Conservation (phyloP, 1,140 invertebrate species). For the Alviniconcha marisindica region DNA sequence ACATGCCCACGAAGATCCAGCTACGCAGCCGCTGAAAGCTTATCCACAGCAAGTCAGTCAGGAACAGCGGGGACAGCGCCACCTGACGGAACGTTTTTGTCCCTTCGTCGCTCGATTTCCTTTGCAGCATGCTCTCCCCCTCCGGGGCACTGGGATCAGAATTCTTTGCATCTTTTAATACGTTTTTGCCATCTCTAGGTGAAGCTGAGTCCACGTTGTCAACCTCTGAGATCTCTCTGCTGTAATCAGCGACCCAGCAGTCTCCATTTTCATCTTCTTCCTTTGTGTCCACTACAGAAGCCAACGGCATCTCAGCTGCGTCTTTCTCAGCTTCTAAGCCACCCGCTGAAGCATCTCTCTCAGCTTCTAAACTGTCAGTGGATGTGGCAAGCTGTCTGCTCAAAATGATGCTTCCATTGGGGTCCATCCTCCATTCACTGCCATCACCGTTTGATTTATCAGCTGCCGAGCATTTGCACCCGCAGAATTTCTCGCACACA, state of each 20-base stretch:
- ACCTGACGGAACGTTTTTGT: slow-evolving; percentile 40
- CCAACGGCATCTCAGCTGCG: too few relatives aligned
- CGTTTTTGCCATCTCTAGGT: too few relatives aligned
- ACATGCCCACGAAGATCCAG: slow-evolving; percentile 54
- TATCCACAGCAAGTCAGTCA: slow-evolving; percentile 50
- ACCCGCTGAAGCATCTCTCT: too few relatives aligned
- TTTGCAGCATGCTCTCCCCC: background rate
- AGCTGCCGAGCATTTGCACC: background rate
- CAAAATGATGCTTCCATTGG: slow-evolving; percentile 3
- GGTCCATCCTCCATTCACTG: slow-evolving; percentile 4
- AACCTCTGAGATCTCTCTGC: too few relatives aligned
- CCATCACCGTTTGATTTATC: too few relatives aligned
- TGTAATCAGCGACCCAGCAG: too few relatives aligned
- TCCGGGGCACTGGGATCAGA: background rate
- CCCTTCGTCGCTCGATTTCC: background rate
- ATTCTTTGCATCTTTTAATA: too few relatives aligned
- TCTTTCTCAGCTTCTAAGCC: too few relatives aligned
- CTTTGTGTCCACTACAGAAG: too few relatives aligned
- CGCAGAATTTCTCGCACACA: background rate
- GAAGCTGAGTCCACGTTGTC: too few relatives aligned
- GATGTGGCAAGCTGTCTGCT: background rate
- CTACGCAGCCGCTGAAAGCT: slow-evolving; percentile 43
- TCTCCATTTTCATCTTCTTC: too few relatives aligned
- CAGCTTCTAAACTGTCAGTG: background rate
- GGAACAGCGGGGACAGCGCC: slow-evolving; percentile 41